Percentiles rank a stretch among this genome's conserved stretches.
Evolutionary conservation across 2,797 vertebrate genomes (phyloP).

Genomic region (Phoeniculus purpureus): DNA sequence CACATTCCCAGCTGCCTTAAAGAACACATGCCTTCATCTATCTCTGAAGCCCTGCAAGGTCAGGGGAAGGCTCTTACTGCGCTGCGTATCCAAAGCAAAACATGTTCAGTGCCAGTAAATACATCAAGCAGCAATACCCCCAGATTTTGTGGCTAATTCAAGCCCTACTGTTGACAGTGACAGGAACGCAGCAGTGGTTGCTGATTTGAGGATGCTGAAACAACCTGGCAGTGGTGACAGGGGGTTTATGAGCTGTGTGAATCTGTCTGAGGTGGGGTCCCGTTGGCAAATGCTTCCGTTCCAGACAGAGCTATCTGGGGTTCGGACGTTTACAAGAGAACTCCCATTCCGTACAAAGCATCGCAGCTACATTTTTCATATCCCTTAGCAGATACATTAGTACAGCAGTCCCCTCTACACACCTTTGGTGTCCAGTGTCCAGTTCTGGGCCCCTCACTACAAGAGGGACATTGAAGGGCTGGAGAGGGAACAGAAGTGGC

Average conservation of each 20-base stretch:
- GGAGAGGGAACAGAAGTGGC: no score
- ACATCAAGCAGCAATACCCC: not conserved
- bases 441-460: no score
- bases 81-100: conserved; percentile 22
- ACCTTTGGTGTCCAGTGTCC: no score
- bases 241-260: not conserved
- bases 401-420: not conserved
- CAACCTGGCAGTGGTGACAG: not conserved
- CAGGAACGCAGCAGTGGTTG: not conserved
- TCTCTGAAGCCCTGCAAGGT: conserved; percentile 47
- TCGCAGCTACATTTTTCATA: not conserved
- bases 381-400: not conserved
- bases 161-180: not conserved
- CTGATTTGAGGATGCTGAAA: not conserved
- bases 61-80: conserved; percentile 15
- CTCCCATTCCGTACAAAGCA: not conserved
- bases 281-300: not conserved
- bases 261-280: not conserved
- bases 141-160: conserved; percentile 21
- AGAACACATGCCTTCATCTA: conserved; percentile 30
- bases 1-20: conserved; percentile 55
- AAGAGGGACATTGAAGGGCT: no score
- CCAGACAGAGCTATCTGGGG: not conserved
- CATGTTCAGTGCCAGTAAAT: not conserved
- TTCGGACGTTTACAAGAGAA: not conserved